phyloP scores from a whole-genome alignment of 2,888 invertebrate species.

The Agrotis segetum region DNA sequence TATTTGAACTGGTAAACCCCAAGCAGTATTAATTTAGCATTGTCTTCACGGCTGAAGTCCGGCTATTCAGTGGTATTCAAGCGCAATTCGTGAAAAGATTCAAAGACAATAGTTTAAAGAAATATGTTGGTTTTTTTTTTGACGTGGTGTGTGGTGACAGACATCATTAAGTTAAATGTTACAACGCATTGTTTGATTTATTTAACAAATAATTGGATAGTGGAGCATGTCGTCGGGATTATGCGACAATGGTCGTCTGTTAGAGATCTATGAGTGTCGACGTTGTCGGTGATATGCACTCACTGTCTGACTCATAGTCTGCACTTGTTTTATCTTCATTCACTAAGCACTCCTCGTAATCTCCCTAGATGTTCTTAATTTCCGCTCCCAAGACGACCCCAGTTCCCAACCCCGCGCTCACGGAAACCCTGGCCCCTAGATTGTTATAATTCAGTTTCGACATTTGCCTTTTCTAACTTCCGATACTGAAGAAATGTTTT shows the following conservation, averaged over 20 bases:
- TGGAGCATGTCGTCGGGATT: slow-evolving; percentile 71
- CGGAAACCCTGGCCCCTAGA: slow-evolving; percentile 38
- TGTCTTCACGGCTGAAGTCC: slow-evolving; percentile 43
- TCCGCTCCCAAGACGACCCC: slow-evolving; percentile 25
- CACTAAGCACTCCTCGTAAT: slow-evolving; percentile 48
- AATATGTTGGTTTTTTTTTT: slow-evolving; percentile 69
- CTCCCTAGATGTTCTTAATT: slow-evolving; percentile 29
- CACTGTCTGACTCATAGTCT: slow-evolving; percentile 62
- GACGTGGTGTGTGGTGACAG: slow-evolving; percentile 65
- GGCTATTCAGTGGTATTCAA: slow-evolving; percentile 59
- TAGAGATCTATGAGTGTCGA: slow-evolving; percentile 72
- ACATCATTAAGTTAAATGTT: slow-evolving; percentile 77
- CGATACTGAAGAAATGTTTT: slow-evolving; percentile 19
- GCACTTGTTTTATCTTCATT: slow-evolving; percentile 55
- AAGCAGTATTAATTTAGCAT: slow-evolving; percentile 62
- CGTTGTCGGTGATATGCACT: slow-evolving; percentile 55
- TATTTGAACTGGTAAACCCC: slow-evolving; percentile 60
- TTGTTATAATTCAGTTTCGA: slow-evolving; percentile 27
- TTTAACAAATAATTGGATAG: slow-evolving; percentile 82
- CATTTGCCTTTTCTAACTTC: slow-evolving; percentile 46
- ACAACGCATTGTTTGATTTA: slow-evolving; percentile 80
- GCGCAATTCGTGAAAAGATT: slow-evolving; percentile 56
- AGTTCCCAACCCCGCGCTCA: slow-evolving; percentile 9
- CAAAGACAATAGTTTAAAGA: slow-evolving; percentile 64
- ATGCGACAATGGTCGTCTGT: slow-evolving; percentile 75